Evolutionary conservation across 2,888 invertebrate species (phyloP), one percentile per base, ranked within the genome.

Genomic region (Zygothrica quintamaculata): DNA sequence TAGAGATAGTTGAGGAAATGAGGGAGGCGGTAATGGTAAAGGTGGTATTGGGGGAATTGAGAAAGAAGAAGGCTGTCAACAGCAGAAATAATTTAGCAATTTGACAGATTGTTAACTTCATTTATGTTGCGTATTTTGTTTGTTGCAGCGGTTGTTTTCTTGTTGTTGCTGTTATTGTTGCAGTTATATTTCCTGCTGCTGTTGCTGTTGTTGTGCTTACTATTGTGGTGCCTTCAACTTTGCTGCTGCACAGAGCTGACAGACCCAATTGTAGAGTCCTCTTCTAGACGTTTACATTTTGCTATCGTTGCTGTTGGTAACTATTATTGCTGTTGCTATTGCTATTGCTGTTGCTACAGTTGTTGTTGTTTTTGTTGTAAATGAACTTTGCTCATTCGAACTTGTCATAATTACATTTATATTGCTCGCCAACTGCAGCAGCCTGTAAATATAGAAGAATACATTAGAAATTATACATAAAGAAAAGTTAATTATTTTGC

Each of bases 81-180:
- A 90, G 90, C 91, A 91, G 90, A 90, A 90, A 88, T 88, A 90
- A 88, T 88, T 90, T 90, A 89, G 88, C 87, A 88, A 88, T 88
- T 88, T 88, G 90, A 88, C 89, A 89, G 88, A 84, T 89, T 90
- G 89, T 88, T 90, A 90, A 90, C 90, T 90, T 90, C 90, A 90
- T 90, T 90, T 90, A 90, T 82, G 79, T 87, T 84, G 74, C 67
- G 80, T 82, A 73, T 84, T 80, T 74, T 78, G 60, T 65, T 61
- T 65, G 70, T 55, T 70, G 53, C 26, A 39, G 56, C 47, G 60
- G 71, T 52, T 60, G 48, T 47, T 61, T 55, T 39, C 16, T 61
- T 64, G 8, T 16, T 34, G 37, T 34, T 33, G 18, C 25, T 43
- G 7, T 34, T 55, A 42, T 43, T 29, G 42, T 8, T 42, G 48